Evolutionary conservation across 2,888 invertebrate genomes (phyloP).

Genomic region (Trichacis sp.): DNA sequence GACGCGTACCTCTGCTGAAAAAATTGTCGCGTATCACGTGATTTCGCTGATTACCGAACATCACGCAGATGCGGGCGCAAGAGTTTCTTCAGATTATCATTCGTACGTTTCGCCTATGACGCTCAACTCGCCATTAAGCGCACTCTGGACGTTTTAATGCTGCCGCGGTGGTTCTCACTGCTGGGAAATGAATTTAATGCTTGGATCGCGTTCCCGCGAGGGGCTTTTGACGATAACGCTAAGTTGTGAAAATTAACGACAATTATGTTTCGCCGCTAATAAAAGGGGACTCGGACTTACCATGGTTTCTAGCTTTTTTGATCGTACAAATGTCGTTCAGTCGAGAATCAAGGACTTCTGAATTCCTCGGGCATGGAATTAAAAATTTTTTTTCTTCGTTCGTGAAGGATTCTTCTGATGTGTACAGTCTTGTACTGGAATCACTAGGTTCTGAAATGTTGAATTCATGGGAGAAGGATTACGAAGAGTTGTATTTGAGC

Average conservation of each 20-base stretch:
- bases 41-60: slow-evolving; percentile 34
- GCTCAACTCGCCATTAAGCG: slow-evolving; percentile 19
- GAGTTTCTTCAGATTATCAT: slow-evolving; percentile 17
- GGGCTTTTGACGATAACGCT: not conserved
- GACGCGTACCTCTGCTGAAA: too few relatives aligned
- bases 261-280: not conserved
- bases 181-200: slow-evolving; percentile 21
- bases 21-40: slow-evolving; percentile 19
- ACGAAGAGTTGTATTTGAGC: too few relatives aligned
- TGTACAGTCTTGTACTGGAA: too few relatives aligned
- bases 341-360: too few relatives aligned
- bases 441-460: too few relatives aligned
- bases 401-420: too few relatives aligned
- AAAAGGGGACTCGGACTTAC: too few relatives aligned
- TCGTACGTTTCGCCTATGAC: slow-evolving; percentile 13
- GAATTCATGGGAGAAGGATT: too few relatives aligned
- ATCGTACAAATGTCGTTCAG: too few relatives aligned
- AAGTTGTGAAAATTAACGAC: not conserved
- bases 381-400: too few relatives aligned
- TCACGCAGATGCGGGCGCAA: slow-evolving; percentile 33
- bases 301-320: too few relatives aligned
- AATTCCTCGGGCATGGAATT: too few relatives aligned
- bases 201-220: slow-evolving; percentile 12
- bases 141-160: slow-evolving; percentile 8
- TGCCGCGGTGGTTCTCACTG: slow-evolving; percentile 7